A percentile compares a stretch with the other conserved stretches of the same genome.
These are phyloP conservation scores for Ips nitidus DNA, from an alignment of 1,140 invertebrate species.

Conservation along the genomic window DNA sequence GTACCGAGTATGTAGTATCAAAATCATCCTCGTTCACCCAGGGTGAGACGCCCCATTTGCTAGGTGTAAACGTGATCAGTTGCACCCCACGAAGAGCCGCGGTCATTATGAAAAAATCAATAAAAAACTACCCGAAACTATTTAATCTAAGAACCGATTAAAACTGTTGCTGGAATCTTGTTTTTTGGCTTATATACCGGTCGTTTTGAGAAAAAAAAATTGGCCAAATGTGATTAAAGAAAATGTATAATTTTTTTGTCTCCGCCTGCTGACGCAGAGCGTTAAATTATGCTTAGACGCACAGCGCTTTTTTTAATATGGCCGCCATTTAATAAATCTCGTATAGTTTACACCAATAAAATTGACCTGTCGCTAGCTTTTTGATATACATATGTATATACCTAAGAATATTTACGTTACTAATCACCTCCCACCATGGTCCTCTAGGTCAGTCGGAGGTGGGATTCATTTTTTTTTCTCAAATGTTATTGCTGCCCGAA, in stretches of 20 bases:
- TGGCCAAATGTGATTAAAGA: constrained; percentile 8
- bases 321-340: constrained; percentile 6
- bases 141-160: not conserved
- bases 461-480: not conserved
- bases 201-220: constrained; percentile 4
- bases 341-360: constrained; percentile 2
- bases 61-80: constrained; percentile 5
- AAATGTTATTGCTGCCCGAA: not conserved
- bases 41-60: constrained; percentile 12
- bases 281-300: constrained; percentile 3
- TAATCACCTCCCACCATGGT: not conserved
- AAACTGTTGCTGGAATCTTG: not conserved
- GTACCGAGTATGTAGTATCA: not conserved
- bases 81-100: constrained; percentile 3
- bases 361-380: constrained; percentile 1
- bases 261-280: not conserved
- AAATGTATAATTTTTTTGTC: constrained; percentile 1
- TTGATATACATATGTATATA: not conserved
- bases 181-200: constrained; percentile 13
- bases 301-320: constrained; percentile 4
- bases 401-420: not conserved
- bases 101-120: not conserved
- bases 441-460: not conserved
- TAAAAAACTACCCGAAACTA: not conserved
- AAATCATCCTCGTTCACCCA: constrained; percentile 10